These are phyloP conservation scores for Patella caerulea DNA, from an alignment of 2,888 invertebrate species.

Conservation along the genomic window DNA sequence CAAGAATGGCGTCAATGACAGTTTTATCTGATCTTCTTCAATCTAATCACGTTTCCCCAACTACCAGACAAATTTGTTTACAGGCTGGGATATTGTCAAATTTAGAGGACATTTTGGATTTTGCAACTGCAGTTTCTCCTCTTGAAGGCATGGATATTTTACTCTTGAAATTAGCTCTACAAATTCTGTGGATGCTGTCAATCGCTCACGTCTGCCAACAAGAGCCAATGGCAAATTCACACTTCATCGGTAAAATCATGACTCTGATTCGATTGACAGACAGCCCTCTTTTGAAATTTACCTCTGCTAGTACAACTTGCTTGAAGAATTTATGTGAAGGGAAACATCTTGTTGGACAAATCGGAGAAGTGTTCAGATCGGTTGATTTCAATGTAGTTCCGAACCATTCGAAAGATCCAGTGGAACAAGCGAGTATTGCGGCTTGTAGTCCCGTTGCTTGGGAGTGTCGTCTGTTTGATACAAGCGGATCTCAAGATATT, in stretches of 20 bases:
- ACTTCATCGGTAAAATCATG: not conserved
- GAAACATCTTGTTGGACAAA: constrained; percentile 45
- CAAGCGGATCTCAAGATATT: constrained; percentile 36
- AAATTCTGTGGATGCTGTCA: not conserved
- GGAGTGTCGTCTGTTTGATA: constrained; percentile 43
- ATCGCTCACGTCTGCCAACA: not conserved
- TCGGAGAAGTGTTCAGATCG: constrained; percentile 31
- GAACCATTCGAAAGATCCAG: constrained; percentile 30
- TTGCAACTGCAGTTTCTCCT: not conserved
- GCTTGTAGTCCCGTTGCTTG: constrained; percentile 31
- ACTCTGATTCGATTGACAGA: not conserved
- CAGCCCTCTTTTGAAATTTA: not conserved
- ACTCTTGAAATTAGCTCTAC: not conserved
- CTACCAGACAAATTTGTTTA: not conserved
- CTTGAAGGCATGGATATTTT: not conserved
- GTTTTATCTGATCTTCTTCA: not conserved
- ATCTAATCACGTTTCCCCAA: not conserved
- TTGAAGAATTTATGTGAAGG: constrained; percentile 38
- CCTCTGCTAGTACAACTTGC: not conserved
- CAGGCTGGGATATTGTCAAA: not conserved
- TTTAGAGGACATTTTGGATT: not conserved
- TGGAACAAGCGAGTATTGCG: constrained; percentile 30
- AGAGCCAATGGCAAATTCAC: not conserved
- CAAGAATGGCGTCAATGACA: not conserved
- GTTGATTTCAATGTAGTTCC: constrained; percentile 39